Evolutionary conservation across 2,113 vertebrate species (phyloP), one percentile per base, ranked within the genome.

Genomic region (Tyto alba): DNA sequence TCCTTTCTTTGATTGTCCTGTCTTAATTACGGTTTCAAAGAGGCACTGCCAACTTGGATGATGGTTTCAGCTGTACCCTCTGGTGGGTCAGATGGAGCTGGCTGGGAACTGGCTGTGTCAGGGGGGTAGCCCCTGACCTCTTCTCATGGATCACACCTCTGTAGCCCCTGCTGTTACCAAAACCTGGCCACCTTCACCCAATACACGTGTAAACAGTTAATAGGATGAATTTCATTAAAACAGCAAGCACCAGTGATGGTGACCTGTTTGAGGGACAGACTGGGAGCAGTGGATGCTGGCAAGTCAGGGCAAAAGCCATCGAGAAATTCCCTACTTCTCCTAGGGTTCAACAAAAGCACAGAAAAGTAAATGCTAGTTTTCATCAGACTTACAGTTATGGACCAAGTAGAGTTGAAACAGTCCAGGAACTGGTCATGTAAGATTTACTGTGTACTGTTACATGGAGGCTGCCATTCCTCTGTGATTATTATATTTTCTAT

Each of bases 401-500:
- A 30, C 47, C 38, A 53, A 64, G 36, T 16, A n/a, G 20, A 38
- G 20, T 30, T 78, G 56, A 53, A 92, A 47, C 23, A 71, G 40
- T 32, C 36, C 25, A 48, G 59, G 52, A 69, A 50, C 20, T 13
- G 45, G 62, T 48, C 9, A 23, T 27, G 5, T 85, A 74, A 55
- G 26, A 59, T 81, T 89, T 81, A 50, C 30, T 36, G 34, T 56
- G 38, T 50, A 22, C 34, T 82, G 20, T 14, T 67, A 69, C 2
- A 2, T 45, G 45, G 78, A 69, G 16, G 38, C 72, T 96, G 91
- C 17, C 68, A 68, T 92, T 79, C n/a, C 38, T 90, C 52, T 74
- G 30, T 90, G 32, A 68, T 92, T 96, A 96, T 93, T 74, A 15
- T 77, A 91, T 93, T 95, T 93, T 89, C 55, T 78, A 41, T 96